These are phyloP conservation scores for Psittacula echo DNA, from an alignment of 2,797 vertebrate genomes.

Conservation along the genomic window DNA sequence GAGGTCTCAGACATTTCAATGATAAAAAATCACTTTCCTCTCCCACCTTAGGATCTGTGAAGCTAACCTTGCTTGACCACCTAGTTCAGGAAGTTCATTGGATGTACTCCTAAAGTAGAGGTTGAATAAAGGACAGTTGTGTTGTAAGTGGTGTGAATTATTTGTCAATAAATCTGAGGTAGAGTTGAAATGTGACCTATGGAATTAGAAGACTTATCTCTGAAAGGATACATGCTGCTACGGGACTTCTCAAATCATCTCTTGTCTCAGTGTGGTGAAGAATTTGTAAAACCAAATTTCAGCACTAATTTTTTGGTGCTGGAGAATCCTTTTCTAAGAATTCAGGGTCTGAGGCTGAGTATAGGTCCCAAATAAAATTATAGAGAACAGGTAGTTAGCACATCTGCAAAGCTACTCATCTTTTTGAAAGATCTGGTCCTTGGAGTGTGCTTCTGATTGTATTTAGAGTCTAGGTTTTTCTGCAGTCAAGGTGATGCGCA, in stretches of 20 bases:
- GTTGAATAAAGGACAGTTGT: neutral
- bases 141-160: neutral
- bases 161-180: neutral
- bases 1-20: neutral
- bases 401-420: neutral
- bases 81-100: constrained; percentile 12
- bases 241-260: neutral
- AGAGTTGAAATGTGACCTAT: neutral
- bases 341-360: neutral
- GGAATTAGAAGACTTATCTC: neutral
- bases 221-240: neutral
- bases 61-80: neutral
- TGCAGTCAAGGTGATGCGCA: neutral
- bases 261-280: neutral
- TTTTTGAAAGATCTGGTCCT: neutral
- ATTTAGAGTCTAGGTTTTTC: neutral
- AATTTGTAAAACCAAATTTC: neutral
- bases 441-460: neutral
- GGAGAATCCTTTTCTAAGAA: neutral
- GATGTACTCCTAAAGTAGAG: neutral
- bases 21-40: constrained; percentile 26
- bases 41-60: constrained; percentile 9
- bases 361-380: neutral
- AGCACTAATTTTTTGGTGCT: neutral
- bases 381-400: neutral